phyloP scores from a whole-genome alignment of 2,888 invertebrate genomes.

The Limnephilus auricula region DNA sequence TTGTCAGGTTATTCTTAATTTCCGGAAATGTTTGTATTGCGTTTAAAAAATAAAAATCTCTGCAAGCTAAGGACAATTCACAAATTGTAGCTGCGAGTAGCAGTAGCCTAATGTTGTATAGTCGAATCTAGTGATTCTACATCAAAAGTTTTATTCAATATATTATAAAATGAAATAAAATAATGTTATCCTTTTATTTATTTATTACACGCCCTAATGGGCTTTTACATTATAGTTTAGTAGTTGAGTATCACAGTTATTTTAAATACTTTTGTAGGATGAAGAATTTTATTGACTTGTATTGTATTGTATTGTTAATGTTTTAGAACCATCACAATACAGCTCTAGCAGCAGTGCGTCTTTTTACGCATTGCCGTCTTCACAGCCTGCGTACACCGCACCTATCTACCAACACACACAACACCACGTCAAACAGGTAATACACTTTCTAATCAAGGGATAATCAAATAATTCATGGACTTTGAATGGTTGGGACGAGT shows the following conservation, averaged over 20 bases:
- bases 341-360: slow-evolving; percentile 72
- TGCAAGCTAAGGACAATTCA: not conserved
- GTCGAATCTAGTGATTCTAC: not conserved
- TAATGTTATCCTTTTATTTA: no score
- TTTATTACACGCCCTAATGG: no score
- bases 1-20: no score
- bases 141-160: not conserved
- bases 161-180: not conserved
- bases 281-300: not conserved
- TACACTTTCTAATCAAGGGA: slow-evolving; percentile 70
- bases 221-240: no score
- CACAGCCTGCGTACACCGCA: slow-evolving; percentile 73
- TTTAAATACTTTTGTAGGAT: no score
- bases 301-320: no score
- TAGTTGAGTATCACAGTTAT: no score
- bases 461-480: not conserved
- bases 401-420: slow-evolving; percentile 74
- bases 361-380: slow-evolving; percentile 71
- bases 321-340: slow-evolving; percentile 72
- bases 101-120: not conserved
- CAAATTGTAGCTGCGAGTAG: not conserved
- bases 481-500: not conserved
- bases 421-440: slow-evolving; percentile 68
- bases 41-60: not conserved
- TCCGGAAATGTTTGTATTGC: no score